These are phyloP conservation scores for Kryptolebias ocellatus DNA, from an alignment of 2,797 vertebrate species.

Conservation along the genomic window DNA sequence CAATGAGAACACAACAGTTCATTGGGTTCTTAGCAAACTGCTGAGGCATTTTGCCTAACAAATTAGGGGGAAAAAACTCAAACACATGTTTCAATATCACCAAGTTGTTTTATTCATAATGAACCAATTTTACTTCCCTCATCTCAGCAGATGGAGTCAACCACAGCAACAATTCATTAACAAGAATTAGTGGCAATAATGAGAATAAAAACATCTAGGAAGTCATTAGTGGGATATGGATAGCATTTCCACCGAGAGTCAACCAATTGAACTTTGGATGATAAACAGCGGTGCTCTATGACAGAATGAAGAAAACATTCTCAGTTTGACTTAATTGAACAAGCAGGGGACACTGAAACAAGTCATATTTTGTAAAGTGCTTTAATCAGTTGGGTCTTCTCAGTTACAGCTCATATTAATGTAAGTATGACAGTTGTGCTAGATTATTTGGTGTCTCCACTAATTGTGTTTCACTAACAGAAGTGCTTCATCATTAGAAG, in stretches of 20 bases:
- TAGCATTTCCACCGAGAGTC: slow-evolving; percentile 75
- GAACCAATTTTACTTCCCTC: slow-evolving; percentile 76
- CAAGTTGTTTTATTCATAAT: slow-evolving; percentile 63
- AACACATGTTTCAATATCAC: slow-evolving; percentile 48
- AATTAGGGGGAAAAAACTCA: slow-evolving; percentile 49
- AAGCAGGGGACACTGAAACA: slow-evolving; percentile 62
- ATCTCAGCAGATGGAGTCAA: slow-evolving; percentile 80
- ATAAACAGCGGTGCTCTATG: slow-evolving; percentile 72
- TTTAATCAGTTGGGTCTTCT: slow-evolving; percentile 45
- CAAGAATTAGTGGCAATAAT: slow-evolving; percentile 82
- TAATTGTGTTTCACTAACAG: slow-evolving; percentile 56
- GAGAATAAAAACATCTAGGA: slow-evolving; percentile 77
- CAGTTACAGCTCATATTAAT: slow-evolving; percentile 40
- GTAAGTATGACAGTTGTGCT: slow-evolving; percentile 38
- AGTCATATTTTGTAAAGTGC: slow-evolving; percentile 61
- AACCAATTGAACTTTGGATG: slow-evolving; percentile 74
- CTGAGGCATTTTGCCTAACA: slow-evolving; percentile 69
- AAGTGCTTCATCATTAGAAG: slow-evolving; percentile 49
- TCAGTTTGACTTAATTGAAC: slow-evolving; percentile 69
- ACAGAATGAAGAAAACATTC: slow-evolving; percentile 54
- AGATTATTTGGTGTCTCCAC: slow-evolving; percentile 34
- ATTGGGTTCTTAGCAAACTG: slow-evolving; percentile 37
- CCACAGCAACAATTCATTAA: slow-evolving; percentile 85
- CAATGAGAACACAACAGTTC: too few relatives aligned
- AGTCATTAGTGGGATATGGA: slow-evolving; percentile 79